Evolutionary conservation across 2,797 vertebrate genomes (phyloP).

Genomic region (Chaunax sp.): DNA sequence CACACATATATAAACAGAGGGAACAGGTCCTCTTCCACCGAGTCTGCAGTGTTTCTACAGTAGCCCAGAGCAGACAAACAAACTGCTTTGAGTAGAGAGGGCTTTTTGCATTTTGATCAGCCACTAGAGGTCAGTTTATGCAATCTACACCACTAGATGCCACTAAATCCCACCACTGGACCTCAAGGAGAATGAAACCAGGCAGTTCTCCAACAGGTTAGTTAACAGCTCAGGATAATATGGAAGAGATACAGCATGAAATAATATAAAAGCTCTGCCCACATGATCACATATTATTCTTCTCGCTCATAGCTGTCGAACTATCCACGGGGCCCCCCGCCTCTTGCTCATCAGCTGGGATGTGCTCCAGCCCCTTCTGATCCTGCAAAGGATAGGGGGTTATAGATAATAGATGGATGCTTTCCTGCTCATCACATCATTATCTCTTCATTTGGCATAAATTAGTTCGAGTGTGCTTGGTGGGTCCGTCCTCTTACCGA

Average conservation of each 20-base stretch:
- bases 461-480: neutral
- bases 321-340: neutral
- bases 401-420: slow-evolving; percentile 1
- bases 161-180: neutral
- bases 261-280: neutral
- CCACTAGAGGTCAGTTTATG: too few relatives aligned
- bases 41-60: too few relatives aligned
- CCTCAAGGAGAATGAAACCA: neutral
- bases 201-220: neutral
- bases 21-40: too few relatives aligned
- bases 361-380: neutral
- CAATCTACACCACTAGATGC: neutral
- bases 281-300: neutral
- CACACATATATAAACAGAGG: too few relatives aligned
- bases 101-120: too few relatives aligned
- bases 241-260: neutral
- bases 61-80: too few relatives aligned
- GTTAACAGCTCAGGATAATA: neutral
- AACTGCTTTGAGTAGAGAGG: too few relatives aligned
- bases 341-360: neutral
- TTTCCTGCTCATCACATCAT: neutral
- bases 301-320: neutral
- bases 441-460: slow-evolving; percentile 9
- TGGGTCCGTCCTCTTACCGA: slow-evolving; percentile 60
- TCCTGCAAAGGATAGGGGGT: neutral